These are phyloP conservation scores for Blastomussa wellsi DNA, from an alignment of 92 coral and sea anemone genomes.

Conservation along the genomic window DNA sequence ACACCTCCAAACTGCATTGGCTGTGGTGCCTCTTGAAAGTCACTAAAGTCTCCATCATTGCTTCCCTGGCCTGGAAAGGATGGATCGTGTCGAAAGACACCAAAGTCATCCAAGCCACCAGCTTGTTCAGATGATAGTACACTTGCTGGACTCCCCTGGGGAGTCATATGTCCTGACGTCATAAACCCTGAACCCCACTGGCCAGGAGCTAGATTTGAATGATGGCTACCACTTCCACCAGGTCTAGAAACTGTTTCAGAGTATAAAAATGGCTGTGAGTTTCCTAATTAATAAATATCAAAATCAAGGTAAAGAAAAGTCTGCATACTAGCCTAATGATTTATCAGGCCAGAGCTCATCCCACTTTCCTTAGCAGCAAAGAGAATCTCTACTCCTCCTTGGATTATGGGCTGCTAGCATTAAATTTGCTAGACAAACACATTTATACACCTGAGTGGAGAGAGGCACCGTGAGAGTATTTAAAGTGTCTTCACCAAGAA, in stretches of 20 bases:
- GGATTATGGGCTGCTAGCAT: no score
- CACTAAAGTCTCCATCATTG: slow-evolving; percentile 49
- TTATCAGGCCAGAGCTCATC: no score
- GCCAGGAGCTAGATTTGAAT: slow-evolving; percentile 14
- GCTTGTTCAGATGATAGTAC: neutral
- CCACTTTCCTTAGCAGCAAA: no score
- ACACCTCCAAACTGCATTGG: slow-evolving; percentile 36
- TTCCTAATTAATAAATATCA: no score
- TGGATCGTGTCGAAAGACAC: slow-evolving; percentile 52
- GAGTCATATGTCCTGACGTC: slow-evolving; percentile 26
- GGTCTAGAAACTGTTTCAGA: slow-evolving; percentile 74
- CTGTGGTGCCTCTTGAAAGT: slow-evolving; percentile 60
- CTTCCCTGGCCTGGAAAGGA: slow-evolving; percentile 25
- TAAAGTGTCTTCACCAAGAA: no score
- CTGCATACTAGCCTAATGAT: no score
- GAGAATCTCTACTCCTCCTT: no score
- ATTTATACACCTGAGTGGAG: no score
- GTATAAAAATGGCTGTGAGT: neutral
- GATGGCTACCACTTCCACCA: slow-evolving; percentile 51
- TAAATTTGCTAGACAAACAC: no score
- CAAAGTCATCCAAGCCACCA: slow-evolving; percentile 54
- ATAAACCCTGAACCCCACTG: slow-evolving; percentile 42
- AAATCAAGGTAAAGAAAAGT: no score
- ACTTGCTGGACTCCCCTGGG: slow-evolving; percentile 22
- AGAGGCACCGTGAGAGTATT: no score